Percentiles rank a stretch among this genome's conserved stretches.
Evolutionary conservation across 2,888 invertebrate species (phyloP).

Genomic region (Pteria penguin): DNA sequence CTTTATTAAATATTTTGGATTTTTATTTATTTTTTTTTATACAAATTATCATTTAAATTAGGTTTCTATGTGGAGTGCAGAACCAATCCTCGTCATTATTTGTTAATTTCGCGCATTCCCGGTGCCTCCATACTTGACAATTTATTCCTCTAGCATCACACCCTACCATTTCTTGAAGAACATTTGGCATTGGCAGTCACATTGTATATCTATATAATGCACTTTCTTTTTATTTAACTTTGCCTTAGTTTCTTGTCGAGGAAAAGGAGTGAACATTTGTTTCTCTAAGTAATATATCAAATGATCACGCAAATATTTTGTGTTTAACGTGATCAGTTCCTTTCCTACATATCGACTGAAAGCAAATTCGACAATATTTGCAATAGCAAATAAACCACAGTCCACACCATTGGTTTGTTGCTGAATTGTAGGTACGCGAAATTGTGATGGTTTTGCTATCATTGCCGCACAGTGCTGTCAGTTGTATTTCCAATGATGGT

Average conservation of each 20-base stretch:
- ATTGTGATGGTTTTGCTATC: background rate
- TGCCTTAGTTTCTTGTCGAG: background rate
- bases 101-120: background rate
- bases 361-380: constrained; percentile 8
- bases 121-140: background rate
- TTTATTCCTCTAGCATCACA: background rate
- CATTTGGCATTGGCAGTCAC: background rate
- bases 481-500: background rate
- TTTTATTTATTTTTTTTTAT: too few relatives aligned
- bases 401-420: background rate
- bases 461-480: background rate
- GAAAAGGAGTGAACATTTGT: background rate
- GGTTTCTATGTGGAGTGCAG: constrained; percentile 1
- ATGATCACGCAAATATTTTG: background rate
- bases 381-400: constrained; percentile 2
- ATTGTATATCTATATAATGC: background rate
- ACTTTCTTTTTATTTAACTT: background rate
- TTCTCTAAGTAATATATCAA: background rate
- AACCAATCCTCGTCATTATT: background rate
- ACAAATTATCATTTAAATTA: background rate
- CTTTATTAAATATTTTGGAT: too few relatives aligned
- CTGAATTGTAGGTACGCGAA: background rate
- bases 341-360: background rate
- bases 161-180: background rate
- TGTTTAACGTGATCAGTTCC: background rate